Evolutionary conservation across 2,113 vertebrate species (phyloP), one percentile per base, ranked within the genome.

Genomic region (Triplophysa tibetana): DNA sequence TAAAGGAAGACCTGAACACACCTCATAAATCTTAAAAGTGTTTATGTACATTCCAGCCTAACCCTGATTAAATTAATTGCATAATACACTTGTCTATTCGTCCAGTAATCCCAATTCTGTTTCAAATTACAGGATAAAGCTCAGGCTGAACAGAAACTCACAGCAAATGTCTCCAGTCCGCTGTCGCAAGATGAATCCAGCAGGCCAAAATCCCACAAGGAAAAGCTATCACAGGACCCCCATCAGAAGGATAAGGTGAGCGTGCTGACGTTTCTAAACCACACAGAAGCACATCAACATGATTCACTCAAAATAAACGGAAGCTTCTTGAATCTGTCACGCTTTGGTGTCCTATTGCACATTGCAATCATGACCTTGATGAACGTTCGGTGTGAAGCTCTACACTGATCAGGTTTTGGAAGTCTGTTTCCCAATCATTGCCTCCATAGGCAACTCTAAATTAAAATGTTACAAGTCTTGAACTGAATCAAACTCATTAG

Each of bases 201-300:
- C 58, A 77, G 70, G 50, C 52, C 63, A 12, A 87, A 84, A 75
- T 58, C 77, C 29, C 21, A 1, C 1, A 56, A 65, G 3, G 85
- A 88, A n/a, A 88, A 87, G 58, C 80, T 78, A 5, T 4, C 75
- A 29, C 82, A 78, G 0, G 87, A 91, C 41, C 1, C 80, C 21
- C 81, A 79, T 2, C 86, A 84, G 67, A 92, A 91, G 79, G 89
- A 92, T 80, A 87, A 87, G 84, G 91, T 89, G 29, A 45, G 12
- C 14, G 23, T 38, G 33, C 33, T 7, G 33, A 38, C 1, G 33
- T 6, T 38, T 7, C 33, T 38, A 38, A 56, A 19, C 3, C 16
- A 56, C 16, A 19, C 7, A 19, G 8, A 3, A 0, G 17, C 17
- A 56, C 16, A n/a, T 56, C 19, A n/a, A 3, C 2, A n/a, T 21